Percentiles rank a stretch among this genome's conserved stretches.
Evolutionary conservation across 2,888 invertebrate species (phyloP).

Genomic region (Drosophila mettleri): DNA sequence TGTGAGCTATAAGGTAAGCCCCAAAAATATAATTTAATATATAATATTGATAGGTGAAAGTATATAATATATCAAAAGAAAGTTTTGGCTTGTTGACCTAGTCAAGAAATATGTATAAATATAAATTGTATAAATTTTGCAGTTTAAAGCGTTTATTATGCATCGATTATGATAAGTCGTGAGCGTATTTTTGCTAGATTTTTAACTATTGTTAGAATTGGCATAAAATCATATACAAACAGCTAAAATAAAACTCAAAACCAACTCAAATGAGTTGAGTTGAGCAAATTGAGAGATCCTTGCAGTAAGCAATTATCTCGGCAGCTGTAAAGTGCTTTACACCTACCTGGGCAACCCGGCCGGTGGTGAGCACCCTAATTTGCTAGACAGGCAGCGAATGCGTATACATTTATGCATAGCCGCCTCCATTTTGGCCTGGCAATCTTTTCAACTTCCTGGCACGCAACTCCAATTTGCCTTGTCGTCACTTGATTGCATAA

Average conservation of each 20-base stretch:
- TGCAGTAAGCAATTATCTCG: background rate
- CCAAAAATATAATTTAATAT: background rate
- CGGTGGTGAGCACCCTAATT: background rate
- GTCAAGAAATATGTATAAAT: background rate
- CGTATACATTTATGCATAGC: slow-evolving; percentile 7
- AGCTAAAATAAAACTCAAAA: background rate
- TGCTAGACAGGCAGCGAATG: background rate
- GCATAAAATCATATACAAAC: too few species aligned
- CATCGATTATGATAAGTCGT: background rate
- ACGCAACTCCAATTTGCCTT: slow-evolving; percentile 77
- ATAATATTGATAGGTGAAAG: too few species aligned
- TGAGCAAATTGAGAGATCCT: slow-evolving; percentile 1
- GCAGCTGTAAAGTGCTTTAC: slow-evolving; percentile 10
- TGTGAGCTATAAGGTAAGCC: slow-evolving; percentile 86
- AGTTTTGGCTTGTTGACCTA: background rate
- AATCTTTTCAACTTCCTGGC: slow-evolving; percentile 66
- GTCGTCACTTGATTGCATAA: slow-evolving; percentile 78
- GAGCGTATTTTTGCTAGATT: background rate
- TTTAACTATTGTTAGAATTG: background rate
- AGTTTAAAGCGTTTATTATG: too few species aligned
- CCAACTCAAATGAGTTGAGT: background rate
- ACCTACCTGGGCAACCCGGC: slow-evolving; percentile 1
- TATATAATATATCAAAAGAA: background rate
- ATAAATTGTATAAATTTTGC: too few species aligned
- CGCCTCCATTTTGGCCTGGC: slow-evolving; percentile 40